Evolutionary conservation across 53 echinoderm and acorn worm genomes (phyloP), one percentile per base, ranked within the genome.

Genomic region (Paracentrotus lividus): DNA sequence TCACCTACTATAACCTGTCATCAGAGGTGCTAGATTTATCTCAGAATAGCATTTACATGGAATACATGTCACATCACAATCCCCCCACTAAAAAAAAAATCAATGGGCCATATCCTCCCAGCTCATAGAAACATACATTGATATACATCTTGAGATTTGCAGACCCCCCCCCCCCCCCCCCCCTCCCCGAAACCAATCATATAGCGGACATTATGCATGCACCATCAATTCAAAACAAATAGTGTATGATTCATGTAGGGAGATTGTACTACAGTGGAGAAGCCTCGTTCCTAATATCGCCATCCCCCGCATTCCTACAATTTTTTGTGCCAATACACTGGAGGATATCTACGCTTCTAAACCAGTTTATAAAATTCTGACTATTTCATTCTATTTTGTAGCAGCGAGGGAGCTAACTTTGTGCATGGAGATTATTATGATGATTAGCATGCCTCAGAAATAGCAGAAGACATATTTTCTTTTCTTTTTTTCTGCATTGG

Each of bases 191-290:
- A 81, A 0, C 45, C 47, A 81, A 81, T 81, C 81, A 81, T 27
- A 81, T 26, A 81, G 81, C 47, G 20, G 45, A 38, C 81, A 81
- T 81, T 81, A 81, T 81, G 81, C 47, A 81, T 81, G 81, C 81
- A 81, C 47, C 47, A 47, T 81, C 81, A 81, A 44, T 47, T 81
- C 81, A 81, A 81, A 81, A 81, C 81, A 81, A 81, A 81, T 47
- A 81, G 81, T 81, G 81, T 81, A 81, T 81, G 81, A 81, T 47
- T 81, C 81, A 81, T 12, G 20, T n/a, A 27, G n/a, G 44, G 10
- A 81, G 47, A n/a, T 81, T n/a, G 0, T 27, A 26, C 40, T 81
- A 81, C 81, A 45, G 9, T 8, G 26, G 81, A 47, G 81, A 81
- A 81, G 81, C 81, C 81, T 81, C n/a, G 26, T n/a, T 81, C 44